Evolutionary conservation across 2,797 vertebrate species (phyloP), one percentile per base, ranked within the genome.

Genomic region (Alauda arvensis): DNA sequence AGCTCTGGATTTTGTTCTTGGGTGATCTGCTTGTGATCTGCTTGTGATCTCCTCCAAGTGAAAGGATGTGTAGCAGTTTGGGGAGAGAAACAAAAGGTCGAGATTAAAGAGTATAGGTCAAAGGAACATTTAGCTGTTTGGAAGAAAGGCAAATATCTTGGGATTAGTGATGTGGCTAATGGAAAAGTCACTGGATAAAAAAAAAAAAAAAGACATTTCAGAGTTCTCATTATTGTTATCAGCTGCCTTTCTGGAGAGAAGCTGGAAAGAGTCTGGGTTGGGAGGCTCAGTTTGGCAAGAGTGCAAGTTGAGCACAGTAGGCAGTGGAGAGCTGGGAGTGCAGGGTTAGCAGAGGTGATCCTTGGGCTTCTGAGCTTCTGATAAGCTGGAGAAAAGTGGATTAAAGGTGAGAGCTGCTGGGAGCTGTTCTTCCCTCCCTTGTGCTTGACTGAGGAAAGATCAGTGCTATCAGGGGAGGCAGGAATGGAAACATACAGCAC

Each of bases 321-420:
- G 60, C 74, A 68, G 62, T 70, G 37, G 26, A 52, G 77, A 45
- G 52, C 7, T 56, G 89, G 33, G 51, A 49, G 37, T 12, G 24
- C 57, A 49, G 57, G 85, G 81, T 84, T 76, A 77, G 45, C 55
- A 61, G 78, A 84, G 85, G 85, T 68, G 78, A 48, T 77, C 37
- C 9, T 85, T 1, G 2, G 26, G 14, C 51, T 88, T 68, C 68
- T 90, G 78, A 85, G 83, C 69, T 79, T 37, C 71, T 88, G 89
- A 46, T 61, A 2, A 28, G 72, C 76, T 65, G 51, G 57, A 48
- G 68, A 48, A 69, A 88, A 91, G 78, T n/a, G 72, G 81, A 81
- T 91, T 91, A 89, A 62, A 81, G 87, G 74, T 40, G 53, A 60
- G 70, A 39, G 65, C 72, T 71, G 63, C 71, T 57, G 87, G 18